These are phyloP conservation scores for Cerastis rubricosa DNA, from an alignment of 2,888 invertebrate species.

Conservation along the genomic window DNA sequence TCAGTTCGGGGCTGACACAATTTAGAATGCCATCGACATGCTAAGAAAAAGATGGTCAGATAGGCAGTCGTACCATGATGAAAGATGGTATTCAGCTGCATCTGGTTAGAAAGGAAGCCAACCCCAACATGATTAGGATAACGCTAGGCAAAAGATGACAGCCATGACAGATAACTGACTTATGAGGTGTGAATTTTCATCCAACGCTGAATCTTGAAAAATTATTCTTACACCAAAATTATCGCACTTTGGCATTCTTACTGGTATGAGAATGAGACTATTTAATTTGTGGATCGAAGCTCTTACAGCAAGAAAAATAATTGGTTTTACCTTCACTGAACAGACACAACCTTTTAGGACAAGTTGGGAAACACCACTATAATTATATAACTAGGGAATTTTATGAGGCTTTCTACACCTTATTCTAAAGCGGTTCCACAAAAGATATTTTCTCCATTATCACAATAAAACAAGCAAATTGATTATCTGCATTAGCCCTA, in stretches of 20 bases:
- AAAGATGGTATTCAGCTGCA: neutral
- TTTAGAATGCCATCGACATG: no score
- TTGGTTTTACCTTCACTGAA: neutral
- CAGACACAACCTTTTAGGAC: neutral
- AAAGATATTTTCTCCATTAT: constrained; percentile 4
- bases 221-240: neutral
- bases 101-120: neutral
- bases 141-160: neutral
- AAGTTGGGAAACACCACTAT: neutral
- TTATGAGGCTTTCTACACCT: neutral
- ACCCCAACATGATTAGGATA: neutral
- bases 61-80: neutral
- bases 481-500: constrained; percentile 8
- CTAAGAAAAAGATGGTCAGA: no score
- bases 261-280: neutral
- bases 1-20: no score
- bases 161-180: neutral
- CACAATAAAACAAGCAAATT: constrained; percentile 22
- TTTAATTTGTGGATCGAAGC: neutral
- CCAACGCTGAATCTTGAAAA: neutral
- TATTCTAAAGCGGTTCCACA: neutral
- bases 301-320: neutral
- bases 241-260: no score
- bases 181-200: neutral
- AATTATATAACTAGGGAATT: neutral